phyloP scores from a whole-genome alignment of 2,888 invertebrate genomes.

The Aricia artaxerxes region DNA sequence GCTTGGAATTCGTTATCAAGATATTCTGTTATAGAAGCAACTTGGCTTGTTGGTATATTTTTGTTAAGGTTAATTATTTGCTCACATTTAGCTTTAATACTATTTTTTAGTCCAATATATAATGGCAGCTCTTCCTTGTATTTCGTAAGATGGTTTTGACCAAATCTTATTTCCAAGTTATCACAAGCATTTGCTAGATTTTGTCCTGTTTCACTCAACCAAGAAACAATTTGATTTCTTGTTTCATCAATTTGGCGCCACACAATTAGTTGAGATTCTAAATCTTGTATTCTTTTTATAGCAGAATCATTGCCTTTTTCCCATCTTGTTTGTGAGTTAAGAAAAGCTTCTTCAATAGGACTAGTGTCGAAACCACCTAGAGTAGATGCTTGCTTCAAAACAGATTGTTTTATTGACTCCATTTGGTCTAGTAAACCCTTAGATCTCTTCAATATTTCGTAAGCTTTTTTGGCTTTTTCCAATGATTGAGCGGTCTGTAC shows the following conservation, averaged over 20 bases:
- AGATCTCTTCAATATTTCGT: constrained; percentile 87
- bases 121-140: constrained; percentile 92
- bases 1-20: constrained; percentile 88
- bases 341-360: constrained; percentile 81
- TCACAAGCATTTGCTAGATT: constrained; percentile 87
- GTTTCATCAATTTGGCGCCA: constrained; percentile 96
- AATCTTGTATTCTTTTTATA: constrained; percentile 86
- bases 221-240: constrained; percentile 89
- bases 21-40: constrained; percentile 83
- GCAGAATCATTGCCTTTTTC: constrained; percentile 86
- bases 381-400: constrained; percentile 85
- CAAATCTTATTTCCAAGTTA: constrained; percentile 90
- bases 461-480: constrained; percentile 88
- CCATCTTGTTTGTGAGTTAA: constrained; percentile 84
- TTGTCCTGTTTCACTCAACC: constrained; percentile 91
- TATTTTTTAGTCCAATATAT: constrained; percentile 87
- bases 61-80: constrained; percentile 89
- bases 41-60: constrained; percentile 84
- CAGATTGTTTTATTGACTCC: constrained; percentile 86
- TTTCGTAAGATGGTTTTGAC: constrained; percentile 88
- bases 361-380: constrained; percentile 83
- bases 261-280: constrained; percentile 93
- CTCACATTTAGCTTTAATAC: constrained; percentile 88
- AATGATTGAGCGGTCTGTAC: constrained; percentile 85
- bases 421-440: constrained; percentile 88